Base-by-base conservation (phyloP, 2,113 vertebrate genomes). In the Hippocampus mohnikei region DNA sequence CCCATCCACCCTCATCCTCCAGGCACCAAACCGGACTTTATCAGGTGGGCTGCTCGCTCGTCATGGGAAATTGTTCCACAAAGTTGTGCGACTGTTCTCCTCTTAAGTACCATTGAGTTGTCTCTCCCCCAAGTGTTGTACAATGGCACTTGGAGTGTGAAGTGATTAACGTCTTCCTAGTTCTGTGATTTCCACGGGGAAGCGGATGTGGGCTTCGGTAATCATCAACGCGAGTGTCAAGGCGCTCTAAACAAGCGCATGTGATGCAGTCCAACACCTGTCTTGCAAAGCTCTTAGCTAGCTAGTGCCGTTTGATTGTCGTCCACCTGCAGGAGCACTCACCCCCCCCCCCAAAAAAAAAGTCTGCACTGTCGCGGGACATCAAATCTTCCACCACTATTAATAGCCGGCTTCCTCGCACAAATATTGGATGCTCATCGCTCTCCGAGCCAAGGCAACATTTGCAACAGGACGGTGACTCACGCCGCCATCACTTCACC, bases 401-500 rank as follows among this genome's bases (percentile, higher is more conserved):
- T 55, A 55, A 55, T 23, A 55, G 52, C 52, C 20, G 9, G 9
- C 8, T 23, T 55, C 9, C n/a, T 23, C 23, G 21, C n/a, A 8
- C 21, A 9, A 23, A 55, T 55, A 23, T 55, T 55, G 11, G 52
- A 37, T 3, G 21, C 9, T 9, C n/a, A 23, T 55, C 21, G 23
- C 52, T 2, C 21, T 23, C 1, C 2, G 15, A n/a, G 52, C 21
- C 9, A 2, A n/a, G 52, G 52, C 52, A 23, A 55, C 21, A 23
- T n/a, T 23, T 21, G 52, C 18, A 53, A 23, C 7, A 55, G n/a
- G 52, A 50, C 18, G 18, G 48, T 50, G 15, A 50, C 58, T 60
- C 58, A 60, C 12, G 8, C 27, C 15, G 12, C 59, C 25, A 61
- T 33, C 33, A 18, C 81, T 87, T 73, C 78, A 77, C 79, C 77